A percentile compares a stretch with the other conserved stretches of the same genome.
Conservation (phyloP, 1,140 invertebrate species). For the Drosophila virilis region DNA sequence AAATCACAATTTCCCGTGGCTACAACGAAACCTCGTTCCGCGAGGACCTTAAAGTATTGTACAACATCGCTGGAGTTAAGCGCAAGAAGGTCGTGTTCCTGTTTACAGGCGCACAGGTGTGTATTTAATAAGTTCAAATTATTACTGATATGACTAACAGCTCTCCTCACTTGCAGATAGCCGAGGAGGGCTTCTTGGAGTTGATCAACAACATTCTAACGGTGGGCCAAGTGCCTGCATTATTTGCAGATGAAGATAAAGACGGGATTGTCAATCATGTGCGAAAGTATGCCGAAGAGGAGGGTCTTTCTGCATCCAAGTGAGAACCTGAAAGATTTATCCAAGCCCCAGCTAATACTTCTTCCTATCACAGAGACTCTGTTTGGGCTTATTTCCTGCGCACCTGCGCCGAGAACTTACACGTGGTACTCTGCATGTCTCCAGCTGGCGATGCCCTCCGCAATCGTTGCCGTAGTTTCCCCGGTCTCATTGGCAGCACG, state of each 20-base stretch:
- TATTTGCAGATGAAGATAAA: slow-evolving; percentile 95
- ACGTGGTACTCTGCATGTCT: slow-evolving; percentile 95
- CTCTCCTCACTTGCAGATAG: slow-evolving; percentile 84
- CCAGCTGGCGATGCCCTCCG: slow-evolving; percentile 92
- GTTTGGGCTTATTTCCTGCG: slow-evolving; percentile 94
- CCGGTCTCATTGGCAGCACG: slow-evolving; percentile 95
- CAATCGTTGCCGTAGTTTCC: slow-evolving; percentile 94
- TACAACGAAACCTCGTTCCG: slow-evolving; percentile 93
- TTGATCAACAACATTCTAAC: slow-evolving; percentile 95
- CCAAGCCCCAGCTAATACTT: neutral
- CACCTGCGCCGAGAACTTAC: slow-evolving; percentile 91
- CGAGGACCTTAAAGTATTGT: slow-evolving; percentile 93
- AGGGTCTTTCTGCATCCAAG: slow-evolving; percentile 89
- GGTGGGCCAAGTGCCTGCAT: slow-evolving; percentile 92
- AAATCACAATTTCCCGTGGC: slow-evolving; percentile 92
- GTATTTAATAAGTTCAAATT: slow-evolving; percentile 88
- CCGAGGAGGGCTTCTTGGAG: slow-evolving; percentile 93
- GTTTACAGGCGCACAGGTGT: slow-evolving; percentile 91
- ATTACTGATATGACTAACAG: neutral
- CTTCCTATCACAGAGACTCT: slow-evolving; percentile 86
- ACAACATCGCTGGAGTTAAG: slow-evolving; percentile 89
- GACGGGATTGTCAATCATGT: slow-evolving; percentile 89
- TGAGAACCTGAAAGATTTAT: slow-evolving; percentile 71
- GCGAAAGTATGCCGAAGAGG: slow-evolving; percentile 88
- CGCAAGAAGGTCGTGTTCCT: slow-evolving; percentile 92